Evolutionary conservation across 2,888 invertebrate species (phyloP).

Genomic region (Hypena proboscidalis): DNA sequence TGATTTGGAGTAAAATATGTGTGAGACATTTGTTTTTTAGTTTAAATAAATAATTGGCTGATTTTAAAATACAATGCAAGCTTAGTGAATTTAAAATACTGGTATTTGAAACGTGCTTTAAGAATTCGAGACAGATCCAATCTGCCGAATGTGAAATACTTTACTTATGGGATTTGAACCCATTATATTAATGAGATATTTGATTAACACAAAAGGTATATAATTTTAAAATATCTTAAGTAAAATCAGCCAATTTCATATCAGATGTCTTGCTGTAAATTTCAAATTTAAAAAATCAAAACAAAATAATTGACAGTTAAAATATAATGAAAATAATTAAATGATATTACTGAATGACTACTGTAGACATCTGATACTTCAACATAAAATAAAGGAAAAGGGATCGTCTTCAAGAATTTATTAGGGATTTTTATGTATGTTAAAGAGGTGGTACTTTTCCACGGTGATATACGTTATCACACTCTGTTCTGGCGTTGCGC

Average conservation of each 20-base stretch:
- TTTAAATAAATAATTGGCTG: slow-evolving; percentile 47
- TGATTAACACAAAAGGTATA: not conserved
- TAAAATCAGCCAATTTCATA: slow-evolving; percentile 52
- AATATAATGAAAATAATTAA: slow-evolving; percentile 1
- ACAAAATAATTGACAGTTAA: slow-evolving; percentile 2
- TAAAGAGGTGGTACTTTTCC: slow-evolving; percentile 42
- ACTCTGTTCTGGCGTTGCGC: slow-evolving; percentile 31
- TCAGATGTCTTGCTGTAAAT: slow-evolving; percentile 34
- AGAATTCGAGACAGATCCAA: not conserved
- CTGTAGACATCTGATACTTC: slow-evolving; percentile 36
- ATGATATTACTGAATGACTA: slow-evolving; percentile 13
- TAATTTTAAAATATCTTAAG: not conserved
- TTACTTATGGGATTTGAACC: slow-evolving; percentile 52
- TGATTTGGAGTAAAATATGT: slow-evolving; percentile 82
- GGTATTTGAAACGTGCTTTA: slow-evolving; percentile 1
- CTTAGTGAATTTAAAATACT: not conserved
- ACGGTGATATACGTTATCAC: slow-evolving; percentile 33
- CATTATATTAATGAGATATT: slow-evolving; percentile 13
- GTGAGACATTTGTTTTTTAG: slow-evolving; percentile 54
- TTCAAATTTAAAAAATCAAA: slow-evolving; percentile 1
- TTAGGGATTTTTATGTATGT: slow-evolving; percentile 17
- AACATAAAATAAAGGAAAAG: slow-evolving; percentile 40
- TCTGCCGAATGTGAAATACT: not conserved
- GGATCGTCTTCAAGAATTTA: slow-evolving; percentile 31
- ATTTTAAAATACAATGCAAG: slow-evolving; percentile 43